These are phyloP conservation scores for Alaudala cheleensis DNA, from an alignment of 2,113 vertebrate species.

Conservation along the genomic window DNA sequence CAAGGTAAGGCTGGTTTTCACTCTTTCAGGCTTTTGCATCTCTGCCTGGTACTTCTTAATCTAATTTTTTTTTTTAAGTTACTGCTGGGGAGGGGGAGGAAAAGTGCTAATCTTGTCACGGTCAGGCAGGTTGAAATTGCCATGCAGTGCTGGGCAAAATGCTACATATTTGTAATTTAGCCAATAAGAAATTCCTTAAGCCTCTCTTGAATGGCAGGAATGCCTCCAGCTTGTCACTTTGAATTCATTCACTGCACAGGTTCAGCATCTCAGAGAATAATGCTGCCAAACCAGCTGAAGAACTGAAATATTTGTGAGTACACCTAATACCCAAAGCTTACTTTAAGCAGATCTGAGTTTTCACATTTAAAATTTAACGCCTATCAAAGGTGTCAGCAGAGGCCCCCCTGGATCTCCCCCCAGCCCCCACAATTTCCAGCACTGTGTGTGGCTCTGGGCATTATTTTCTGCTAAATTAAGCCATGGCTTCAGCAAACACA, in stretches of 20 bases:
- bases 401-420: not conserved
- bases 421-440: not conserved
- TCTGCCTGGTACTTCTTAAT: conserved; percentile 90
- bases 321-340: conserved; percentile 33
- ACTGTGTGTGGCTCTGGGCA: not conserved
- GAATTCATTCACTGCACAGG: conserved; percentile 75
- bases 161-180: conserved; percentile 86
- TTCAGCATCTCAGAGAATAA: conserved; percentile 76
- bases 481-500: not conserved
- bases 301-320: conserved; percentile 18
- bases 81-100: conserved; percentile 26
- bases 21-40: conserved; percentile 78
- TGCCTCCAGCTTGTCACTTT: conserved; percentile 83
- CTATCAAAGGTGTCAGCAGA: not conserved
- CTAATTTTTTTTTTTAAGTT: conserved; percentile 69
- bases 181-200: conserved; percentile 93
- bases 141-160: conserved; percentile 83
- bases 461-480: not conserved
- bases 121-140: conserved; percentile 81
- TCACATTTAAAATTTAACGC: conserved; percentile 12
- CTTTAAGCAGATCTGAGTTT: conserved; percentile 41
- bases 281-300: conserved; percentile 51
- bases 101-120: conserved; percentile 85
- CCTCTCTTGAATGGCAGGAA: conserved; percentile 83
- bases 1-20: conserved; percentile 82